Evolutionary conservation across 30 jellyfish, hydroid and myxozoan species (phyloP).

Genomic region (Rhopilema esculentum): DNA sequence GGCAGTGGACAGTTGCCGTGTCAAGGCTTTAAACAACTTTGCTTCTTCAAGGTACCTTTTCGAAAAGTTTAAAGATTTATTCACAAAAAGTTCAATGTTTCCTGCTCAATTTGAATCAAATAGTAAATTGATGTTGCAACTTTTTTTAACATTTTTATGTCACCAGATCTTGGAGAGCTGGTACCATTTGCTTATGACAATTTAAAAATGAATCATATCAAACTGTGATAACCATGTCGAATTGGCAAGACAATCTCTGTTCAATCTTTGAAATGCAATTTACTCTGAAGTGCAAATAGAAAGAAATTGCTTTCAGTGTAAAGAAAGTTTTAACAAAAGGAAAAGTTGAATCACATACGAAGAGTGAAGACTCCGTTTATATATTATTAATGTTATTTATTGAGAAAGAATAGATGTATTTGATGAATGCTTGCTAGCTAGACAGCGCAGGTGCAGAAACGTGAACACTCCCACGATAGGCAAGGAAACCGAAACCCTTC

Average conservation of each 20-base stretch:
- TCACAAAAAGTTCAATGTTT: too few relatives aligned
- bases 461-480: slow-evolving; percentile 45
- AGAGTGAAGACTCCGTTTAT: slow-evolving; percentile 18
- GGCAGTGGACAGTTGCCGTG: too few relatives aligned
- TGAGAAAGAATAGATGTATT: slow-evolving; percentile 42
- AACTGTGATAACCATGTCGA: neutral
- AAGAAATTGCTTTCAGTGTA: slow-evolving; percentile 25
- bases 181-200: neutral
- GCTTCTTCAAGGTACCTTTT: too few relatives aligned
- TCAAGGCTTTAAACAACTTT: too few relatives aligned
- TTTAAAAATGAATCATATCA: neutral
- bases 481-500: slow-evolving; percentile 2
- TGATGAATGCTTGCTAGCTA: slow-evolving; percentile 45
- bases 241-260: neutral
- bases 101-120: too few relatives aligned
- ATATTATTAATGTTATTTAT: slow-evolving; percentile 63
- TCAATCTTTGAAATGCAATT: slow-evolving; percentile 26
- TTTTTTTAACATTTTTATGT: too few relatives aligned
- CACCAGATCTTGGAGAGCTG: too few relatives aligned
- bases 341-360: neutral
- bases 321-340: slow-evolving; percentile 7
- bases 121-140: too few relatives aligned
- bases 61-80: too few relatives aligned
- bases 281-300: slow-evolving; percentile 10
- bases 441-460: slow-evolving; percentile 48